These are phyloP conservation scores for Schizotus pectinicornis DNA, from an alignment of 2,888 invertebrate species.

Conservation along the genomic window DNA sequence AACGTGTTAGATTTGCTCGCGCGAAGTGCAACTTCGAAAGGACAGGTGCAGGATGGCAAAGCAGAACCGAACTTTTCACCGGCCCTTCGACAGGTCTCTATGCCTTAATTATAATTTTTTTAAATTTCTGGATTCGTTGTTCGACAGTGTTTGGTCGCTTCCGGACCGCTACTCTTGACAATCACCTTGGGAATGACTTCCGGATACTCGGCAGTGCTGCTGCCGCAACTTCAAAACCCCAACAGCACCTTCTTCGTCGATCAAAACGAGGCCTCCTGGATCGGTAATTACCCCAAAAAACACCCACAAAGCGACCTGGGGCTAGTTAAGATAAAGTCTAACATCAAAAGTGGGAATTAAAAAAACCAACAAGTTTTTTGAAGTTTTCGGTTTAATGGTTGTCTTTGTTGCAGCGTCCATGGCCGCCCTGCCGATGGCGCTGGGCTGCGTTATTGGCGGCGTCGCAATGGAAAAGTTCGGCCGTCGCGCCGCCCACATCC, in stretches of 20 bases:
- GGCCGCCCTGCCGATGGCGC: constrained; percentile 69
- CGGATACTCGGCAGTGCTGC: constrained; percentile 68
- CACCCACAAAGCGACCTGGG: too few relatives aligned
- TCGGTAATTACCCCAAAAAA: constrained; percentile 60
- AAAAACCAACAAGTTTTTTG: too few relatives aligned
- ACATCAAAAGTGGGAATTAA: too few relatives aligned
- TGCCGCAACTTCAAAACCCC: constrained; percentile 64
- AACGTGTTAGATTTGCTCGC: too few relatives aligned
- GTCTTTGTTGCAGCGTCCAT: constrained; percentile 62
- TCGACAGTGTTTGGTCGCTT: constrained; percentile 64
- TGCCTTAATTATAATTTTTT: neutral
- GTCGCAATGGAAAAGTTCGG: constrained; percentile 68
- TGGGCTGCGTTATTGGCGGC: constrained; percentile 67
- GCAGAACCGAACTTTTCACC: too few relatives aligned
- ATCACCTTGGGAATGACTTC: constrained; percentile 66
- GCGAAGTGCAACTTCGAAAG: too few relatives aligned
- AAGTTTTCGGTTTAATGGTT: too few relatives aligned
- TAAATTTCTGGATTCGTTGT: constrained; percentile 41
- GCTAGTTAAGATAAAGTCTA: too few relatives aligned
- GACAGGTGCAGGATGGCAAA: too few relatives aligned
- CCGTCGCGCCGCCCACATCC: constrained; percentile 63
- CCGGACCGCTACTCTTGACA: constrained; percentile 64
- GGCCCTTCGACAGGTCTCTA: too few relatives aligned
- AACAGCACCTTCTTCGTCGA: constrained; percentile 59
- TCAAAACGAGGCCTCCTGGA: constrained; percentile 65